phyloP scores from a whole-genome alignment of 30 jellyfish, hydroid and myxozoan species.

The Phacellophora camtschatica region DNA sequence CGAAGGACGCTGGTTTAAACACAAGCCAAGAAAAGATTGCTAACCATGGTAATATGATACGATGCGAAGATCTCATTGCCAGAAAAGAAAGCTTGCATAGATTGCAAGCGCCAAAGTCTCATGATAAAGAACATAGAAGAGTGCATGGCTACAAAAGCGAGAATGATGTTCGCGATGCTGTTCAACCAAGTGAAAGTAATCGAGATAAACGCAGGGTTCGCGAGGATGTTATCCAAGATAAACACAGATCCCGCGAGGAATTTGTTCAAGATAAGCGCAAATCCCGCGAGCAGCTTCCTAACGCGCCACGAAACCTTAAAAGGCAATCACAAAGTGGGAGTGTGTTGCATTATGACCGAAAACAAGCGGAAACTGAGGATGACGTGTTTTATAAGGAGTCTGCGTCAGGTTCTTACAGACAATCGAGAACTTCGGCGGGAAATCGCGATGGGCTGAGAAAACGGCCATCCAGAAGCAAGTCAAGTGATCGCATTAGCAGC shows the following conservation, averaged over 20 bases:
- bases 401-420: background rate
- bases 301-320: background rate
- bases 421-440: background rate
- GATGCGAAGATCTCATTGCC: background rate
- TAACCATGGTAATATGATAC: background rate
- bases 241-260: background rate
- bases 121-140: background rate
- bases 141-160: background rate
- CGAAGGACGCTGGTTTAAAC: background rate
- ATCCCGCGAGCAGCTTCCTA: background rate
- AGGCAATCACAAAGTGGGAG: background rate
- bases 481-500: background rate
- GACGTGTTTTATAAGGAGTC: background rate
- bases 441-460: background rate
- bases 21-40: background rate
- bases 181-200: too few species aligned
- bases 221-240: too few species aligned
- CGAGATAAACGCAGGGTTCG: too few species aligned
- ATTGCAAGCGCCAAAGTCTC: background rate
- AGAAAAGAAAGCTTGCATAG: background rate
- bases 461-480: background rate
- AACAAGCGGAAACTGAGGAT: background rate
- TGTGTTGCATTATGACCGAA: background rate
- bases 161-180: background rate
- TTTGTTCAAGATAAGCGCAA: background rate